Evolutionary conservation across 1,140 invertebrate species (phyloP), one percentile per base, ranked within the genome.

Genomic region (Ceratosolen fusciceps): DNA sequence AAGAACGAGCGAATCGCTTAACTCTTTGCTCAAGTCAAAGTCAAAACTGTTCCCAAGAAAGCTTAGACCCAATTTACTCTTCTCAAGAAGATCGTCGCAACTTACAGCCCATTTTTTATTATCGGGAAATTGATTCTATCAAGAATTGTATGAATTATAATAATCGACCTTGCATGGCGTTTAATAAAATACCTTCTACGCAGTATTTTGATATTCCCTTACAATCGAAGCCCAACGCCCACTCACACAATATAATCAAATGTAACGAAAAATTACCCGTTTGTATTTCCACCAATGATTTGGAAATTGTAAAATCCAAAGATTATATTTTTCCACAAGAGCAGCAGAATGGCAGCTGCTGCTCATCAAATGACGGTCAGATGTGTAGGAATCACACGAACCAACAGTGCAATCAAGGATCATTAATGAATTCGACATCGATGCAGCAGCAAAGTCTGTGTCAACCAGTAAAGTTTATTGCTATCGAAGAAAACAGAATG

Each of bases 391-490:
- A 47, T 16, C 43, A 49, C 9, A 39, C 4, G 24, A 52, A 31
- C 5, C 26, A 62, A 24, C 77, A 74, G 21, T 31, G 68, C 26
- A 34, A 56, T 37, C n/a, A 49, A 65, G 39, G 52, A 26, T 29
- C 39, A 9, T 1, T 29, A 5, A 58, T 65, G 7, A 79, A 31
- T 4, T 29, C 29, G 16, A 12, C 37, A 3, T 34, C 60, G 26
- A 4, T 67, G 16, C 67, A 80, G 10, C 58, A 62, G 21, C 72
- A 77, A 82, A 68, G 47, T 76, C 8, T 71, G 26, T 24, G 47
- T 19, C 85, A 85, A 62, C 83, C 84, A n/a, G 26, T 76, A 12
- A 85, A 85, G 49, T 85, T 79, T 58, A 56, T 83, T 24, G 83
- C 83, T 29, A 24, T 83, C 0, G 84, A 82, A 58, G 77, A 78